A percentile compares a stretch with the other conserved stretches of the same genome.
These are phyloP conservation scores for Sebastes hopkinsi DNA, from an alignment of 2,797 vertebrate genomes.

Conservation along the genomic window DNA sequence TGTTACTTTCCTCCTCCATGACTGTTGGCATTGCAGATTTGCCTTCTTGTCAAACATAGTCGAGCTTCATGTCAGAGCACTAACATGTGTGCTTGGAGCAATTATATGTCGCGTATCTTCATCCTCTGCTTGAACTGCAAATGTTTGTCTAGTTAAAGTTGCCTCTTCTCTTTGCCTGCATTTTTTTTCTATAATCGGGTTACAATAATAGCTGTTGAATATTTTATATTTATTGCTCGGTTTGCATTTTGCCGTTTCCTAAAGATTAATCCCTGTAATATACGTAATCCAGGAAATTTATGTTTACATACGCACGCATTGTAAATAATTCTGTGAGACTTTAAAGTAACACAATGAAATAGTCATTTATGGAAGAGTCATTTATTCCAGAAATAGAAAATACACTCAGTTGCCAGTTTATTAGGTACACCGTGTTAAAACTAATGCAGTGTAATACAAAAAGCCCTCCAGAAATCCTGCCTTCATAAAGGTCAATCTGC, in stretches of 20 bases:
- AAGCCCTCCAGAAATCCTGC: neutral
- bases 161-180: neutral
- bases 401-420: neutral
- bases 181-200: neutral
- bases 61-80: conserved; percentile 50
- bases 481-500: neutral
- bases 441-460: neutral
- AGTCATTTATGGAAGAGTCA: neutral
- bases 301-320: neutral
- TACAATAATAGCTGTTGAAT: neutral
- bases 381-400: neutral
- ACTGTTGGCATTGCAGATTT: conserved; percentile 65
- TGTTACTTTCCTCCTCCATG: conserved; percentile 37
- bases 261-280: neutral
- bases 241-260: neutral
- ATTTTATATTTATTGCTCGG: neutral
- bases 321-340: neutral
- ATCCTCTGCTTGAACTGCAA: conserved; percentile 24
- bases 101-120: conserved; percentile 18
- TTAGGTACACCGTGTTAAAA: neutral
- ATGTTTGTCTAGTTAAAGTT: conserved; percentile 17
- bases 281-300: neutral
- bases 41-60: conserved; percentile 69
- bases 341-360: neutral
- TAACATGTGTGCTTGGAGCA: conserved; percentile 39